Percentiles rank a stretch among this genome's conserved stretches.
phyloP scores from a whole-genome alignment of 2,888 invertebrate species.

The Scelioninae gen. 1 region DNA sequence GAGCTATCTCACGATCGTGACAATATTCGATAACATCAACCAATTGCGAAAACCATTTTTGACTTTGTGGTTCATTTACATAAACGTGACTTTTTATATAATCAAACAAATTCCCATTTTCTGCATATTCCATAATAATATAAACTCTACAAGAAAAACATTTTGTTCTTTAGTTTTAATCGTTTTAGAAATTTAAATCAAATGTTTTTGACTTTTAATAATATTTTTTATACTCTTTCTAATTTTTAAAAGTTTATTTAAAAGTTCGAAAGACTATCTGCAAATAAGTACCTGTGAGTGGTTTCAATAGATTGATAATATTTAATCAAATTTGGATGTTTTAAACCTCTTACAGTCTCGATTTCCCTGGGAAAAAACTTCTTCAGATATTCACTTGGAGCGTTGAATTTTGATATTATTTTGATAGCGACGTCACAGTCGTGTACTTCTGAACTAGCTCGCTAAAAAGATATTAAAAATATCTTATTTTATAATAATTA shows the following conservation, averaged over 20 bases:
- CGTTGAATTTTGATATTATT: slow-evolving; percentile 93
- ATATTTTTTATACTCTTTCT: not conserved
- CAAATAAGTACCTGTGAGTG: slow-evolving; percentile 88
- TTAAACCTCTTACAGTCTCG: slow-evolving; percentile 91
- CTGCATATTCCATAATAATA: slow-evolving; percentile 93
- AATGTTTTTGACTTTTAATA: not conserved
- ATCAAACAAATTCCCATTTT: slow-evolving; percentile 91
- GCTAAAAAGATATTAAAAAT: too few species aligned
- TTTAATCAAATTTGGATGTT: slow-evolving; percentile 91
- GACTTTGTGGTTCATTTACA: slow-evolving; percentile 89
- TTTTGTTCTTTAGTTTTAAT: not conserved
- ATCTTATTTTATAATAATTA: not conserved
- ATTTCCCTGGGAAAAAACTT: slow-evolving; percentile 93
- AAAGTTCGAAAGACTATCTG: not conserved
- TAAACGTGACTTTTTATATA: slow-evolving; percentile 89
- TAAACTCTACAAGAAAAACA: slow-evolving; percentile 87
- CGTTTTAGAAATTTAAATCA: not conserved
- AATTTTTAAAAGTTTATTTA: not conserved
- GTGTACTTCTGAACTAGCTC: slow-evolving; percentile 90
- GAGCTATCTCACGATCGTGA: slow-evolving; percentile 91
- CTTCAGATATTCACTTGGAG: slow-evolving; percentile 91
- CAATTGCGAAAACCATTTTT: slow-evolving; percentile 90
- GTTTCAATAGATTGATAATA: slow-evolving; percentile 94
- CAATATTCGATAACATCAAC: slow-evolving; percentile 91
- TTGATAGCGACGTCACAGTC: slow-evolving; percentile 92